These are phyloP conservation scores for Hydropotes inermis DNA, from an alignment of 2,113 vertebrate genomes.

Conservation along the genomic window DNA sequence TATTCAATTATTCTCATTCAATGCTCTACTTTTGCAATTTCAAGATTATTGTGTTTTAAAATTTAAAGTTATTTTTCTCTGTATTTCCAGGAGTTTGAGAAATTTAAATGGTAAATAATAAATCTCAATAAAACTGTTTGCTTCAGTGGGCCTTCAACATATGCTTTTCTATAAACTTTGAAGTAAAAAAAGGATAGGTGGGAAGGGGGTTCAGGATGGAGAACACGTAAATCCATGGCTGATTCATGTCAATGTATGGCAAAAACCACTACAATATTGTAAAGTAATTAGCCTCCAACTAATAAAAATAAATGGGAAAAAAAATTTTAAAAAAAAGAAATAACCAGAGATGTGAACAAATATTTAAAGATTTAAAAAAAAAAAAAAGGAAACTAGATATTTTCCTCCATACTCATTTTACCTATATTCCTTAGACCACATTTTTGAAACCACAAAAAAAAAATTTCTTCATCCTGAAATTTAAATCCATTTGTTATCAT, in stretches of 20 bases:
- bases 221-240: too few species aligned
- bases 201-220: too few species aligned
- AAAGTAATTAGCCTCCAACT: too few species aligned
- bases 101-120: background rate
- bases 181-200: background rate
- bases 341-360: too few species aligned
- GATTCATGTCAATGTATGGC: too few species aligned
- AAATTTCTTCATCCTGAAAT: background rate
- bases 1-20: background rate
- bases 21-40: background rate
- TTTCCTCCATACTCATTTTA: background rate
- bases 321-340: too few species aligned
- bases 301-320: too few species aligned
- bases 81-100: background rate
- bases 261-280: too few species aligned
- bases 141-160: background rate
- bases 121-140: background rate
- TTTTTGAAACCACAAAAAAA: background rate
- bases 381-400: background rate
- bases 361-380: background rate
- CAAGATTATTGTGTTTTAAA: background rate
- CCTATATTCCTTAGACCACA: background rate
- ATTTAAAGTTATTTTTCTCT: slow-evolving; percentile 13
- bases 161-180: background rate
- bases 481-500: slow-evolving; percentile 1